These are phyloP conservation scores for Dipodomys merriami DNA, from an alignment of 2,113 vertebrate species.

Conservation along the genomic window DNA sequence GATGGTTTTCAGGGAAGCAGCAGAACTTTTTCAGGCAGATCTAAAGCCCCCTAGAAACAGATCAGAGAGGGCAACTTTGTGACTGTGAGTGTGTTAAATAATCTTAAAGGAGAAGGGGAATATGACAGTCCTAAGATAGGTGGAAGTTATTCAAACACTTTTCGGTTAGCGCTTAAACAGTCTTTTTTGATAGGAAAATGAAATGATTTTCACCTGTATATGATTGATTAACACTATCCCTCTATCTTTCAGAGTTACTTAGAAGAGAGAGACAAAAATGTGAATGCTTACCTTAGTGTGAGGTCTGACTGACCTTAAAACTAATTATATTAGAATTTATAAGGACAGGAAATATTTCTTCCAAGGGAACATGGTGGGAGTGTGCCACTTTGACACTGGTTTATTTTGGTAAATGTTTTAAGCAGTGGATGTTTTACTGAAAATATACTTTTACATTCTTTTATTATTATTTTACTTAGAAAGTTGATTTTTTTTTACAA, in stretches of 20 bases:
- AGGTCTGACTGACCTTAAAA: background rate
- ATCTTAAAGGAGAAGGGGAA: background rate
- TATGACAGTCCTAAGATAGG: background rate
- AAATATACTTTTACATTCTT: background rate
- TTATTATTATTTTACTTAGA: background rate
- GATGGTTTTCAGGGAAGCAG: background rate
- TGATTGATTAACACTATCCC: background rate
- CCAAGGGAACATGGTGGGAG: background rate
- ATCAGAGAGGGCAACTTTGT: background rate
- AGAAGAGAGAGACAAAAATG: background rate
- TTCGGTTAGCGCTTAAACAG: background rate
- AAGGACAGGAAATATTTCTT: background rate
- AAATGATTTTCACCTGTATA: slow-evolving; percentile 18
- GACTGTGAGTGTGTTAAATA: background rate
- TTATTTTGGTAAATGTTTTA: background rate
- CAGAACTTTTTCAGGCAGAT: slow-evolving; percentile 1
- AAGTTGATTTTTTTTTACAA: background rate
- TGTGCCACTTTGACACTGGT: background rate
- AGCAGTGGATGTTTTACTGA: background rate
- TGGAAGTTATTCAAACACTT: background rate
- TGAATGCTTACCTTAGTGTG: background rate
- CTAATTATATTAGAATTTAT: background rate
- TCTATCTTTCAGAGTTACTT: slow-evolving; percentile 2
- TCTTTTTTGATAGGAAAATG: background rate
- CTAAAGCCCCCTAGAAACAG: background rate